A percentile compares a stretch with the other conserved stretches of the same genome.
These are phyloP conservation scores for Gallinago undulata DNA, from an alignment of 2,113 vertebrate species.

Conservation along the genomic window DNA sequence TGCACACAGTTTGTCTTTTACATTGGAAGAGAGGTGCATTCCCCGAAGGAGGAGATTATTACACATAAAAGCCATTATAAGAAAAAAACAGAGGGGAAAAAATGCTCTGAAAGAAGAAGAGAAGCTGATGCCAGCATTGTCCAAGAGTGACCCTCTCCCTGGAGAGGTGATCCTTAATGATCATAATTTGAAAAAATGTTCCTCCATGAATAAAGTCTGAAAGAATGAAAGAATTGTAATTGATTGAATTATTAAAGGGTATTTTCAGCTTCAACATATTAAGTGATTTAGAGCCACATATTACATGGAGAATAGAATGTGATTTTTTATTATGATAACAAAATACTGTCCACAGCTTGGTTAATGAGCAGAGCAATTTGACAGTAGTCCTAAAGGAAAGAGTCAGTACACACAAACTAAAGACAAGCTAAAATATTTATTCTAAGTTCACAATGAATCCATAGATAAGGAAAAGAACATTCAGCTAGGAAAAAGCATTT, in stretches of 20 bases:
- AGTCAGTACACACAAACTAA: not conserved
- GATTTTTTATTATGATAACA: not conserved
- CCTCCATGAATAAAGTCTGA: not conserved
- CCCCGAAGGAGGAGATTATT: not conserved
- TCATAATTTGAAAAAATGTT: not conserved
- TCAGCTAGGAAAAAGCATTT: not conserved
- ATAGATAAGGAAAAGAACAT: not conserved
- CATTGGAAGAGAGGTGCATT: not conserved
- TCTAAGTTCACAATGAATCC: not conserved
- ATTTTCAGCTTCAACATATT: not conserved
- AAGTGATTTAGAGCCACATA: not conserved
- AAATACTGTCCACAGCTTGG: not conserved
- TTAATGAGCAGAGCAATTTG: not conserved
- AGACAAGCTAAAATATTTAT: not conserved
- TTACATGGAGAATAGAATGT: not conserved
- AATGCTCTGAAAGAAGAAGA: not conserved
- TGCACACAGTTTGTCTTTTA: not conserved
- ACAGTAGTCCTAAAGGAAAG: not conserved
- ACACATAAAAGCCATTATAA: not conserved
- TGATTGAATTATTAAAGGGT: not conserved
- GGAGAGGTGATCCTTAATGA: not conserved
- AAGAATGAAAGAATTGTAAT: not conserved
- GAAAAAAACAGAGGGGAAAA: not conserved
- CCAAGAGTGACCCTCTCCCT: not conserved
- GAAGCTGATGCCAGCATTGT: not conserved